These are phyloP conservation scores for Drosophila pegasa DNA, from an alignment of 2,888 invertebrate species.

Conservation along the genomic window DNA sequence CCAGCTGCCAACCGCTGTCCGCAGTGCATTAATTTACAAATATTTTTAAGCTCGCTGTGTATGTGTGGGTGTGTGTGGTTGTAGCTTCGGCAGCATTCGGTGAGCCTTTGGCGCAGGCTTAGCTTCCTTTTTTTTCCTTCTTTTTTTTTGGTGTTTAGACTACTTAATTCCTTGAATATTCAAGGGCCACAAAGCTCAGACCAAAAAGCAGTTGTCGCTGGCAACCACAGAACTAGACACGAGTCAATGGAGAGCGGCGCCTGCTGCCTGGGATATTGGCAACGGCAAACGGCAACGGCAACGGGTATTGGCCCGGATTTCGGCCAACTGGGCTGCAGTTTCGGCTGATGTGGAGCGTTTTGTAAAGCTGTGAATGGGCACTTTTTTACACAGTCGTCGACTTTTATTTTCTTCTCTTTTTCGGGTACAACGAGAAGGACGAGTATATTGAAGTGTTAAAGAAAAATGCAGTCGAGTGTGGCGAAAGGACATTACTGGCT, in stretches of 20 bases:
- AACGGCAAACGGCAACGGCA: too few relatives aligned
- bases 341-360: conserved; percentile 49
- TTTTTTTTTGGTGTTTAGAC: conserved; percentile 51
- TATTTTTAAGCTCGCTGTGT: conserved; percentile 41
- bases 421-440: conserved; percentile 42
- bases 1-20: conserved; percentile 23
- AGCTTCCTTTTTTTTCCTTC: conserved; percentile 22
- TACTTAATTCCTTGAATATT: conserved; percentile 73
- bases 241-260: conserved; percentile 59
- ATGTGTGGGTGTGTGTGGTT: background rate
- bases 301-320: conserved; percentile 59
- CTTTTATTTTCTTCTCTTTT: conserved; percentile 20
- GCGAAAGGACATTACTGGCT: conserved; percentile 81
- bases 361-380: conserved; percentile 63
- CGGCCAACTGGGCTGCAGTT: conserved; percentile 59
- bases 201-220: conserved; percentile 72
- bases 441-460: conserved; percentile 80
- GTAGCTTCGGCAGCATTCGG: conserved; percentile 24
- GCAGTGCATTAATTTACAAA: conserved; percentile 56
- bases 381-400: conserved; percentile 42
- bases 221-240: conserved; percentile 71
- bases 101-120: conserved; percentile 43
- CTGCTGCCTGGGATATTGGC: conserved; percentile 58
- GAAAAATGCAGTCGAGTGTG: conserved; percentile 80
- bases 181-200: conserved; percentile 45